Conservation (phyloP, 2,888 invertebrate genomes). For the Sarcophaga variegata region DNA sequence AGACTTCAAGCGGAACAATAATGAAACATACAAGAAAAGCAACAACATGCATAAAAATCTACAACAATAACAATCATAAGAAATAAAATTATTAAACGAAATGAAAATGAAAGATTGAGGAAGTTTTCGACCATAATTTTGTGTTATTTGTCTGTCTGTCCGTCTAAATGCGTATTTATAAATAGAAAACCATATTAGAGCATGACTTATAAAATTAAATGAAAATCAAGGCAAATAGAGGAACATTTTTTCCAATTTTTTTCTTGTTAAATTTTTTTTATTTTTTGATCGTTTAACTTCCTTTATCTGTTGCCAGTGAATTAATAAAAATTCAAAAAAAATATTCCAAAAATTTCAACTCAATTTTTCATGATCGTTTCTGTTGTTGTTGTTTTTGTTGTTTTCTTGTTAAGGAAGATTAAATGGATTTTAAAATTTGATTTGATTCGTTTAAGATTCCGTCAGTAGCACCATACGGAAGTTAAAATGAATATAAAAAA, state of each 20-base stretch:
- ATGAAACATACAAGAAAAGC: too few species aligned
- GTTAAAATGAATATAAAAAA: conserved; percentile 39
- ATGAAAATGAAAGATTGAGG: conserved; percentile 67
- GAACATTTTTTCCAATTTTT: conserved; percentile 27
- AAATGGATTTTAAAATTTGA: conserved; percentile 47
- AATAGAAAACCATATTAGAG: conserved; percentile 64
- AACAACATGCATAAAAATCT: conserved; percentile 47
- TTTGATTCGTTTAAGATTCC: conserved; percentile 34
- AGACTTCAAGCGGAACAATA: conserved; percentile 51
- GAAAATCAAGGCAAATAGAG: conserved; percentile 63
- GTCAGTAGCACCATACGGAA: conserved; percentile 50
- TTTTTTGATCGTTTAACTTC: conserved; percentile 46
- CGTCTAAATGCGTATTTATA: conserved; percentile 54
- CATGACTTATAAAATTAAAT: conserved; percentile 60
- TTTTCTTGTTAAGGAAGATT: conserved; percentile 58
- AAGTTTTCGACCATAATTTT: conserved; percentile 52
- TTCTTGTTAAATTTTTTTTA: conserved; percentile 18
- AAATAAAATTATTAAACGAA: conserved; percentile 60
- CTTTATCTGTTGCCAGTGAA: conserved; percentile 29
- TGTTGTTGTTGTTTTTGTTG: not conserved
- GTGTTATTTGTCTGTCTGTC: not conserved
- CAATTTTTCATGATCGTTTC: conserved; percentile 15
- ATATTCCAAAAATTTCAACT: conserved; percentile 14
- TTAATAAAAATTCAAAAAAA: conserved; percentile 5
- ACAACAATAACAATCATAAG: conserved; percentile 21